Percentiles rank a stretch among this genome's conserved stretches.
These are phyloP conservation scores for Dinothrombium tinctorium DNA, from an alignment of 1,140 invertebrate species.

Conservation along the genomic window DNA sequence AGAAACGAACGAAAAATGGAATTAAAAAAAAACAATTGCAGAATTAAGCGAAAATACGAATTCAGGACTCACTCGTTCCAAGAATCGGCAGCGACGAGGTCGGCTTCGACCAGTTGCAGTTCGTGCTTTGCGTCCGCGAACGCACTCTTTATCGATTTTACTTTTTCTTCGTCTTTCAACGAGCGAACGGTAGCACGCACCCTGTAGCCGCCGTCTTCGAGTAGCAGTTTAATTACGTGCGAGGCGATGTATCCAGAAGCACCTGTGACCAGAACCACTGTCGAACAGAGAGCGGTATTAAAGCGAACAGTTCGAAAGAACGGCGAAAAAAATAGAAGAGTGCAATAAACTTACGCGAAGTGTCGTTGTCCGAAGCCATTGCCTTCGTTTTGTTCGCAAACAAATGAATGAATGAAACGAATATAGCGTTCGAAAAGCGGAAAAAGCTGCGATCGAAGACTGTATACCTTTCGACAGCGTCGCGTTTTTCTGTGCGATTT, in stretches of 20 bases:
- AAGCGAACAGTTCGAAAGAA: too few species aligned
- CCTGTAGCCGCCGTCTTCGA: constrained; percentile 23
- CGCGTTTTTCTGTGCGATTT: too few species aligned
- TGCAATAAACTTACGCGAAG: too few species aligned
- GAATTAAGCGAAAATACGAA: neutral
- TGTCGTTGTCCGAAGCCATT: too few species aligned
- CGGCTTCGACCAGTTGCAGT: constrained; percentile 27
- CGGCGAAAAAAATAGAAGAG: too few species aligned
- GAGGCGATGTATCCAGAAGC: constrained; percentile 30
- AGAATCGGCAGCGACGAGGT: constrained; percentile 20
- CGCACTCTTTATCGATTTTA: constrained; percentile 18
- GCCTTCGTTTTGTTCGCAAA: too few species aligned
- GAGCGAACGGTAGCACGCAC: constrained; percentile 30
- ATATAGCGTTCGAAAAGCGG: too few species aligned
- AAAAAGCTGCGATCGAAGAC: too few species aligned
- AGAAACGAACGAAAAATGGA: neutral
- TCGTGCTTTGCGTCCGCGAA: constrained; percentile 22
- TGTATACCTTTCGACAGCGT: too few species aligned
- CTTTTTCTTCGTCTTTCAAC: constrained; percentile 22
- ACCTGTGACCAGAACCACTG: constrained; percentile 32
- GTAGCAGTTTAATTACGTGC: constrained; percentile 29
- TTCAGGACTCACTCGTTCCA: constrained; percentile 20
- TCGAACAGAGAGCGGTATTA: too few species aligned
- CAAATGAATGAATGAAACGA: too few species aligned
- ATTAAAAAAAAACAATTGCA: neutral